Percentiles rank a stretch among this genome's conserved stretches.
Conservation (phyloP, 2,797 vertebrate species). For the Pelobates cultripes region DNA sequence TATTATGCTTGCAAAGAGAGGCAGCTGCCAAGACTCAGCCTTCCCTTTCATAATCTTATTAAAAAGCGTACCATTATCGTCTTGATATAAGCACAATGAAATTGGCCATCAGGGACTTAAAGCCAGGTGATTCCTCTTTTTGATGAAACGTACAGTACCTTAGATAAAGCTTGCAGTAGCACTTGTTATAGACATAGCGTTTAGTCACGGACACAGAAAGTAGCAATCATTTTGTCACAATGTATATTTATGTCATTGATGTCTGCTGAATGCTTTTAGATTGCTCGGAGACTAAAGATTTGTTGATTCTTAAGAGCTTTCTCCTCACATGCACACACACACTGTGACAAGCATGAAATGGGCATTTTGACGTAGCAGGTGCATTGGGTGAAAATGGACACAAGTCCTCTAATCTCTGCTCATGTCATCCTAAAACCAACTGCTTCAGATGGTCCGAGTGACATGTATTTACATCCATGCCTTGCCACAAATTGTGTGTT, state of each 20-base stretch:
- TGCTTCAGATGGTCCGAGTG: constrained; percentile 14
- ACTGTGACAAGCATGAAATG: constrained; percentile 67
- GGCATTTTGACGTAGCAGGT: constrained; percentile 67
- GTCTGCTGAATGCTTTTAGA: constrained; percentile 44
- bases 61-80: constrained; percentile 72
- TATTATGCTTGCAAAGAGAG: constrained; percentile 68
- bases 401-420: constrained; percentile 21
- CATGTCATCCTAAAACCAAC: constrained; percentile 9
- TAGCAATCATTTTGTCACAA: not conserved
- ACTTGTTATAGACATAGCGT: constrained; percentile 25
- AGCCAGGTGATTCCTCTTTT: constrained; percentile 63
- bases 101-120: constrained; percentile 72
- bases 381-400: constrained; percentile 13
- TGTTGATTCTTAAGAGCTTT: constrained; percentile 60
- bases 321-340: constrained; percentile 62
- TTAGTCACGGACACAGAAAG: constrained; percentile 11
- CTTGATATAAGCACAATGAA: constrained; percentile 79
- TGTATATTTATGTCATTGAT: constrained; percentile 21
- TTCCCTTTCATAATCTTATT: constrained; percentile 78
- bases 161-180: not conserved
- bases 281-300: constrained; percentile 71
- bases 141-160: constrained; percentile 58
- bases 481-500: too few relatives aligned
- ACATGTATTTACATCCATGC: not conserved
- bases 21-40: constrained; percentile 72